Evolutionary conservation across 2,888 invertebrate genomes (phyloP), one percentile per base, ranked within the genome.

Genomic region (Rhingia rostrata): DNA sequence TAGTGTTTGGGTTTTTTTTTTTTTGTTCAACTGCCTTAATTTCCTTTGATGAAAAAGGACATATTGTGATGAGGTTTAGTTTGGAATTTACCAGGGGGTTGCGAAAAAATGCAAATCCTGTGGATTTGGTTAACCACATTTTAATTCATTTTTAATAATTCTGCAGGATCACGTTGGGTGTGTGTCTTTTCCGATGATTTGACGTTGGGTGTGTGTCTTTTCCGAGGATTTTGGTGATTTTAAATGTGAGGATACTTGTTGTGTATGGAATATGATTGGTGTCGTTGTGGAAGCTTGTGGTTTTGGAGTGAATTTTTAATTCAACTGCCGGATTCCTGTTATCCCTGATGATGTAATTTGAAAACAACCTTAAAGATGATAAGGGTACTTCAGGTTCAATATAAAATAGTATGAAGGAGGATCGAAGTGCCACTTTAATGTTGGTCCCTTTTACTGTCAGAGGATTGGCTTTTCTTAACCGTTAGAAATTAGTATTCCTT

Each of bases 81-180:
- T 74, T 22, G 51, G 33, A 45, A 74, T 56, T 66, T 51, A 12
- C 2, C 32, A 41, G 49, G 41, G 69, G 58, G 22, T 64, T 53
- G 66, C 37, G 53, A 32, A 37, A 53, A 63, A 49, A 67, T 51
- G 56, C 61, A 67, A 73, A 49, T 64, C 49, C 47, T 43, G 10
- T 64, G 39, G 39, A 73, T 83, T 51, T 64, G 69, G 74, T 53
- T 54, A 84, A 70, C 70, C 61, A 66, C 45, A 58, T 69, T 75
- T 84, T 84, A 79, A 75, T 74, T 84, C 60, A 60, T 58, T 58
- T 58, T 70, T 70, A 63, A 79, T 64, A 78, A 70, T 49, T 63
- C 43, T 6, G 56, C n/a, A 39, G 22, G 41, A 33, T 51, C 51
- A 12, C 53, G 56, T 37, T 43, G 22, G 39, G 12, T 9, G n/a